A percentile compares a stretch with the other conserved stretches of the same genome.
Evolutionary conservation across 2,113 vertebrate genomes (phyloP).

Genomic region (Mola mola): DNA sequence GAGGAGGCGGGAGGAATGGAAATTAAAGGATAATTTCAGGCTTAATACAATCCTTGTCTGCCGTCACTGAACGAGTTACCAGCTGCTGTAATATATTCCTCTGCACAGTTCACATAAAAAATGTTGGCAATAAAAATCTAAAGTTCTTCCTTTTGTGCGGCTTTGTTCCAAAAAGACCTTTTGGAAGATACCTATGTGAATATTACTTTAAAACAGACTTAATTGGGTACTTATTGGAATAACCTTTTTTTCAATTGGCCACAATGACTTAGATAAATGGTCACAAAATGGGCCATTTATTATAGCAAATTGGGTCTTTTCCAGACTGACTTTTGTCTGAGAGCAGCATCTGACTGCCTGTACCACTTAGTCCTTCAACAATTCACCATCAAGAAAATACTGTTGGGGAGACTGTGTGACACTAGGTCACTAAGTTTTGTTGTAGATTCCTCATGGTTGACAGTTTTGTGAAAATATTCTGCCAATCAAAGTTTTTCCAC

Average conservation of each 20-base stretch:
- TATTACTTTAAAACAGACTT: background rate
- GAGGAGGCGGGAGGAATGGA: too few species aligned
- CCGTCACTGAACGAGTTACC: background rate
- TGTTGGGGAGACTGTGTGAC: too few species aligned
- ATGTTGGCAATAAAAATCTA: background rate
- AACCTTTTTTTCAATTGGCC: background rate
- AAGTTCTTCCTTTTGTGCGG: too few species aligned
- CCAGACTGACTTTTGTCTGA: too few species aligned
- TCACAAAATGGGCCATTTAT: background rate
- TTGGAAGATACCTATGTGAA: background rate
- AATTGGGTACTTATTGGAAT: too few species aligned
- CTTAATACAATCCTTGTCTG: slow-evolving; percentile 1
- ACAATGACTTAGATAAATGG: background rate
- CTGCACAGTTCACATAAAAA: background rate
- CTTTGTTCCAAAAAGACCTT: background rate
- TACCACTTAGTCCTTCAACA: too few species aligned
- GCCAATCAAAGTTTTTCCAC: too few species aligned
- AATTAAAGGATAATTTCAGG: slow-evolving; percentile 6
- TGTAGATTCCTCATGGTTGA: too few species aligned
- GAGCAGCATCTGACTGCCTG: too few species aligned
- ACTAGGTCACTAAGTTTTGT: too few species aligned
- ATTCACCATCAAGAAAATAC: too few species aligned
- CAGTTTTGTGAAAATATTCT: background rate
- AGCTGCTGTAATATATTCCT: background rate
- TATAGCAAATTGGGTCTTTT: background rate